These are phyloP conservation scores for Zosterops japonicus DNA, from an alignment of 2,113 vertebrate species.

Conservation along the genomic window DNA sequence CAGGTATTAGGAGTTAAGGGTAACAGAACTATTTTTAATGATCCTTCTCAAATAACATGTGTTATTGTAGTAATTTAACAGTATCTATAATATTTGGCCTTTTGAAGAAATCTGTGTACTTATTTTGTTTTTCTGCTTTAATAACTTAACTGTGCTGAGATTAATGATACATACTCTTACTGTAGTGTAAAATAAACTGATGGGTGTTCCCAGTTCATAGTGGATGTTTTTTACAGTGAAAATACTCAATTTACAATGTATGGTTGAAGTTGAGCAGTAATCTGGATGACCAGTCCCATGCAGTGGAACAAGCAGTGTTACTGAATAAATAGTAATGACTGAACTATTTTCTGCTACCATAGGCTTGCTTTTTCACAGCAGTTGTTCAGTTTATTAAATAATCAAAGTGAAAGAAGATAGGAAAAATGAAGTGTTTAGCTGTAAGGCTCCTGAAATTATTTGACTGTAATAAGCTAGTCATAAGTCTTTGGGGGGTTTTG, in stretches of 20 bases:
- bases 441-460: neutral
- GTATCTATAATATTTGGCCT: neutral
- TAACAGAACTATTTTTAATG: neutral
- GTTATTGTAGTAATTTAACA: neutral
- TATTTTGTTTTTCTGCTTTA: neutral
- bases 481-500: neutral
- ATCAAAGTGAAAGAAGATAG: neutral
- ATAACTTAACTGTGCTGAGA: neutral
- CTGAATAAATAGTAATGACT: neutral
- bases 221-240: neutral
- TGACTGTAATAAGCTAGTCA: neutral
- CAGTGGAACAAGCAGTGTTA: neutral
- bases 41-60: neutral
- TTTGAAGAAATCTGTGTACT: neutral
- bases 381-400: neutral
- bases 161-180: neutral
- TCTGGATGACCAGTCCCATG: neutral
- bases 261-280: neutral
- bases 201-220: neutral
- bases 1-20: neutral
- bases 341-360: neutral
- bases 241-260: neutral
- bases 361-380: neutral
- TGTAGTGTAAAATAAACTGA: neutral
- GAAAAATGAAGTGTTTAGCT: neutral